These are phyloP conservation scores for Nerophis ophidion DNA, from an alignment of 2,113 vertebrate genomes.

Conservation along the genomic window DNA sequence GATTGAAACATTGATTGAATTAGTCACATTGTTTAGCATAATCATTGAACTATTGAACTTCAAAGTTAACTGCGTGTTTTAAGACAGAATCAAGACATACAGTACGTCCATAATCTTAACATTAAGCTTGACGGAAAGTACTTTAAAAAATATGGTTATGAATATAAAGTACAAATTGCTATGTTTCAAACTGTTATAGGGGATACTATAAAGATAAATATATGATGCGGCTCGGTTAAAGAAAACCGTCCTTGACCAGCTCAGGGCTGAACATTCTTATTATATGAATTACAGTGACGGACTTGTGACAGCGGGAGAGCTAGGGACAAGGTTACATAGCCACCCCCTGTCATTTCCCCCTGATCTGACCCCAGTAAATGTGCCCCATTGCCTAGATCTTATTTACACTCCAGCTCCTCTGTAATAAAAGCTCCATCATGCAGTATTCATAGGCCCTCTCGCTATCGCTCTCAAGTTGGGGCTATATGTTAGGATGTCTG, in stretches of 20 bases:
- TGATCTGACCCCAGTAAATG: conserved; percentile 71
- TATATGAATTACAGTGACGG: conserved; percentile 67
- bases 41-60: too few species aligned
- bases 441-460: conserved; percentile 70
- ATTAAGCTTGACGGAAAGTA: not conserved
- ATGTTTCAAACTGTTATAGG: conserved; percentile 10
- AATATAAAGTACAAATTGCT: not conserved
- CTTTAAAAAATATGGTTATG: not conserved
- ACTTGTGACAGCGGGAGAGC: conserved; percentile 54
- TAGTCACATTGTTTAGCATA: not conserved
- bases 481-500: conserved; percentile 41
- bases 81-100: not conserved
- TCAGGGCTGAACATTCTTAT: conserved; percentile 36
- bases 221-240: conserved; percentile 6
- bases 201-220: conserved; percentile 5
- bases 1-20: too few species aligned
- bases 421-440: conserved; percentile 73
- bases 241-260: conserved; percentile 59
- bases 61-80: too few species aligned
- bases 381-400: conserved; percentile 65
- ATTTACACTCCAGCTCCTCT: conserved; percentile 66
- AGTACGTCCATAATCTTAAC: not conserved
- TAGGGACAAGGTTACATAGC: conserved; percentile 65
- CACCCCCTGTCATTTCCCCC: conserved; percentile 56
- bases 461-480: conserved; percentile 49